phyloP scores from a whole-genome alignment of 2,888 invertebrate genomes.

The Drosophila greeni region DNA sequence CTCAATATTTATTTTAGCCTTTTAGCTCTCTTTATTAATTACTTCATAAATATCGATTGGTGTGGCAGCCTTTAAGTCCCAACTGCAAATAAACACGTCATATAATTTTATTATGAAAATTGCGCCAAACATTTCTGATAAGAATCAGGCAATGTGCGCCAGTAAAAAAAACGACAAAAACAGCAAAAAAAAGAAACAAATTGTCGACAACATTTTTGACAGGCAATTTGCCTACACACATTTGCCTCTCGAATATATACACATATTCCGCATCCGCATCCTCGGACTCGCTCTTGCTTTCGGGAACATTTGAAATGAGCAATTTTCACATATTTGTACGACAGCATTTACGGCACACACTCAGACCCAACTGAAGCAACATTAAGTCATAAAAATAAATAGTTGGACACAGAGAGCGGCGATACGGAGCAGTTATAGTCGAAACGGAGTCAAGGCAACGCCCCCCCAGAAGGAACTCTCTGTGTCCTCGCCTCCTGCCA shows the following conservation, averaged over 20 bases:
- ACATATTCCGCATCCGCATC: neutral
- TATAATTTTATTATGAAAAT: slow-evolving; percentile 48
- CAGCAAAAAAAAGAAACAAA: slow-evolving; percentile 52
- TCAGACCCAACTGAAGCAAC: slow-evolving; percentile 52
- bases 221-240: slow-evolving; percentile 67
- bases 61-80: neutral
- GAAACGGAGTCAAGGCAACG: slow-evolving; percentile 51
- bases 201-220: slow-evolving; percentile 69
- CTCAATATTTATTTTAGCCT: neutral
- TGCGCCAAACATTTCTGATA: slow-evolving; percentile 59
- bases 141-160: slow-evolving; percentile 42
- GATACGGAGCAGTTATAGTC: slow-evolving; percentile 46
- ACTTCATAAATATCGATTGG: neutral
- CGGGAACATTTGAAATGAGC: slow-evolving; percentile 66
- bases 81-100: slow-evolving; percentile 36
- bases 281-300: slow-evolving; percentile 17
- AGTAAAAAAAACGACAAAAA: slow-evolving; percentile 24
- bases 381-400: slow-evolving; percentile 70
- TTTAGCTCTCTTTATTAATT: neutral
- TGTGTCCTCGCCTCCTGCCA: neutral
- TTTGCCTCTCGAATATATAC: slow-evolving; percentile 1
- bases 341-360: slow-evolving; percentile 48
- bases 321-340: slow-evolving; percentile 72
- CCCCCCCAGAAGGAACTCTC: slow-evolving; percentile 11
- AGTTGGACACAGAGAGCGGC: slow-evolving; percentile 52